These are phyloP conservation scores for Callithrix jacchus DNA, from an alignment of 2,113 vertebrate genomes.

Conservation along the genomic window DNA sequence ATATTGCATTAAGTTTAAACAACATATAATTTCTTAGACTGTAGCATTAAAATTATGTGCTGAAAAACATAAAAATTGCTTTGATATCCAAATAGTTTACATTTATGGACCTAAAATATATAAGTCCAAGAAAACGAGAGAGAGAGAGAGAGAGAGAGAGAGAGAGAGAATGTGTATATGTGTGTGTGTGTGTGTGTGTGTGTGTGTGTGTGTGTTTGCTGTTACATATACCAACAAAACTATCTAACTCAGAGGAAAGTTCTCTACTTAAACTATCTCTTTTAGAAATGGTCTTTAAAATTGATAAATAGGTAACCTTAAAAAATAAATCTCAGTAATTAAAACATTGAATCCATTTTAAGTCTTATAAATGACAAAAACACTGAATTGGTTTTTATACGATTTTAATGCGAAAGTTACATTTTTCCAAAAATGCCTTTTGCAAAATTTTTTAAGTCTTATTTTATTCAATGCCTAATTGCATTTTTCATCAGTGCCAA, in stretches of 20 bases:
- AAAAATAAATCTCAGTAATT: constrained; percentile 15
- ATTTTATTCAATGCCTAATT: neutral
- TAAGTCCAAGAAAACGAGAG: no score
- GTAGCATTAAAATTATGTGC: neutral
- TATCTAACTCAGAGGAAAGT: neutral
- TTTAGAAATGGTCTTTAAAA: neutral
- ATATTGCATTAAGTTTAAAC: neutral
- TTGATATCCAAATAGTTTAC: neutral
- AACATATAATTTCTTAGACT: neutral
- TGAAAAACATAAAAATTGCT: neutral
- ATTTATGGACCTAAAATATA: neutral
- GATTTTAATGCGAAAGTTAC: constrained; percentile 6
- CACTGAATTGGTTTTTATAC: neutral
- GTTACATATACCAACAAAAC: neutral
- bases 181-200: no score
- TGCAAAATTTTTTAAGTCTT: neutral
- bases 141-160: no score
- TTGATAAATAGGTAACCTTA: neutral
- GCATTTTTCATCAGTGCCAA: neutral
- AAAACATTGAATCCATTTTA: neutral
- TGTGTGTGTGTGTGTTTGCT: neutral
- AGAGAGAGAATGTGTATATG: no score
- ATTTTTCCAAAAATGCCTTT: neutral
- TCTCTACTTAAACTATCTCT: neutral
- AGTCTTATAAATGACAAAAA: neutral